Percentiles rank a stretch among this genome's conserved stretches.
phyloP scores from a whole-genome alignment of 2,113 vertebrate species.

The Agapornis roseicollis region DNA sequence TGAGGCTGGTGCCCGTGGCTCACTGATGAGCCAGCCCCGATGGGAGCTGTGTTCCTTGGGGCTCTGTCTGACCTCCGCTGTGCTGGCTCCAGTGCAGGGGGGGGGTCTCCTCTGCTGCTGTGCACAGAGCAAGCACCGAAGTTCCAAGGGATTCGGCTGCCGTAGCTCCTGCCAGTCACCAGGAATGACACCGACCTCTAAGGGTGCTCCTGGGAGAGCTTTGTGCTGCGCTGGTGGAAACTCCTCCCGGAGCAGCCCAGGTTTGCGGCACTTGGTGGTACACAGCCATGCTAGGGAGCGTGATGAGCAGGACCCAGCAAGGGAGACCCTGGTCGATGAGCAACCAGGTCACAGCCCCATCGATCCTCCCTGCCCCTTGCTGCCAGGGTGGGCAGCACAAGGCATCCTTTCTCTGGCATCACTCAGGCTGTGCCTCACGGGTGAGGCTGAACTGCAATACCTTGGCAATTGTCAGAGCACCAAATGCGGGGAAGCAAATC shows the following conservation, averaged over 20 bases:
- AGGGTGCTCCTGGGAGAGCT: not conserved
- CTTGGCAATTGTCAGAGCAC: not conserved
- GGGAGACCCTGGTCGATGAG: not conserved
- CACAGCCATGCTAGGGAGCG: not conserved
- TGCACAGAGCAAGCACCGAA: accelerated
- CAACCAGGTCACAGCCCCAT: not conserved
- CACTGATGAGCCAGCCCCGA: accelerated
- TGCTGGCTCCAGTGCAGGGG: not conserved
- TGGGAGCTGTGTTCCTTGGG: accelerated
- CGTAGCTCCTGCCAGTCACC: not conserved
- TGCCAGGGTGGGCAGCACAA: accelerated
- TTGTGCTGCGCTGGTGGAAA: not conserved
- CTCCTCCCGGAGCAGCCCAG: not conserved
- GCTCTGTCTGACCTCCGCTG: accelerated
- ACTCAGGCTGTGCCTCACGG: too few species aligned
- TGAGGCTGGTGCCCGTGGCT: not conserved
- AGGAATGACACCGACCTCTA: not conserved
- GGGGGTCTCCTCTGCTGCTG: not conserved
- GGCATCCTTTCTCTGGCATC: not conserved
- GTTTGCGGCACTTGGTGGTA: not conserved
- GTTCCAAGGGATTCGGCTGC: not conserved
- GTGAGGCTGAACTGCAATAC: accelerated
- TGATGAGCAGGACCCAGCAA: not conserved
- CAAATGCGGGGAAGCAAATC: not conserved
- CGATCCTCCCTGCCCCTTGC: not conserved